Evolutionary conservation across 2,888 invertebrate species (phyloP), one percentile per base, ranked within the genome.

Genomic region (Cetonia aurata): DNA sequence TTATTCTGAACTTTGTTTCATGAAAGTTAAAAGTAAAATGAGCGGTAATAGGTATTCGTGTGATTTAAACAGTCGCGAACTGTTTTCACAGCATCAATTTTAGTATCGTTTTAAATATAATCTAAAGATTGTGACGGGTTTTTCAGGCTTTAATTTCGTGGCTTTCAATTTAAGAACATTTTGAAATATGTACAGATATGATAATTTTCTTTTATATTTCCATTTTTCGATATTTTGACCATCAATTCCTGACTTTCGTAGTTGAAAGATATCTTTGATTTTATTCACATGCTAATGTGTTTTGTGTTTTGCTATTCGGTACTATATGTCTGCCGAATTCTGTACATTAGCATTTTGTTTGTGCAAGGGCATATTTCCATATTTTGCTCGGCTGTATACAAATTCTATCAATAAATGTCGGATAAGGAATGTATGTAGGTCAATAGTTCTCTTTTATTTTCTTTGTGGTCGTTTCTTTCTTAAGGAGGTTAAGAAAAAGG

Each of bases 361-460:
- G 42, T 57, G 33, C 10, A 15, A 8, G 17, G 17, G 19, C 41
- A 57, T 57, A 57, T 57, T 42, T 57, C 19, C 57, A 57, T 57
- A 57, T 57, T 41, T n/a, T 42, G n/a, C 10, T n/a, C 42, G 19
- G 41, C 19, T 19, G 42, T 42, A 57, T 9, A 42, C 37, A 37
- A 17, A 8, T 50, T 57, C n/a, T 13, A 33, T 65, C 50, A 15
- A 65, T 50, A 65, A 50, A 52, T 50, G 42, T 52, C 52, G 50
- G 50, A 37, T 17, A 50, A 50, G n/a, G 37, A 48, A 4, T 25
- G 4, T 13, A 65, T 50, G 6, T 65, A 65, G 62, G 62, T 65
- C 62, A 50, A 65, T 52, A 50, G 12, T 50, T 50, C 52, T 33
- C 48, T 50, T 44, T 50, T 37, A 65, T 50, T 50, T 65, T 50